Conservation (phyloP, 2,797 vertebrate species). For the Okamejei kenojei region DNA sequence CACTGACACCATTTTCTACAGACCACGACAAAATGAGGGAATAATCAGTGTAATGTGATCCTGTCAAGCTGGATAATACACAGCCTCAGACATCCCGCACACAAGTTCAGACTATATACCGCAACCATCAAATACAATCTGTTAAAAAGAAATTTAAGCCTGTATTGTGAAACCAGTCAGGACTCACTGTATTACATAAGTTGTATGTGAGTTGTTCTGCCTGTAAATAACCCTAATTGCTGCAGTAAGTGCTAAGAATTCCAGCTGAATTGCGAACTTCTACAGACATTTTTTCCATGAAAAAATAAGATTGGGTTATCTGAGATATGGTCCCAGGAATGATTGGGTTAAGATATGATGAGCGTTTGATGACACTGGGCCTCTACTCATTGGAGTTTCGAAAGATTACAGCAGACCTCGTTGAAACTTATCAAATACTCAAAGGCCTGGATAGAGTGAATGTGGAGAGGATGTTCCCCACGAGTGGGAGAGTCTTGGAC, state of each 20-base stretch:
- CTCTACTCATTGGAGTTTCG: no score
- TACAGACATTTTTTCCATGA: background rate
- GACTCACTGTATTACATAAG: background rate
- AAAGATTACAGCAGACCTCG: no score
- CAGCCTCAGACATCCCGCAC: background rate
- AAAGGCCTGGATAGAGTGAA: no score
- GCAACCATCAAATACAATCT: background rate
- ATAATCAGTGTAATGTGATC: background rate
- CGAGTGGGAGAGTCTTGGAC: no score
- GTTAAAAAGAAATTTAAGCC: background rate
- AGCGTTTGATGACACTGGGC: no score
- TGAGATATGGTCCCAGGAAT: no score
- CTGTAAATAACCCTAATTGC: background rate
- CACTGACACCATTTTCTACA: background rate
- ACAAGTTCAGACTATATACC: background rate
- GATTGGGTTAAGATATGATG: no score
- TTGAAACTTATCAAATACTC: no score
- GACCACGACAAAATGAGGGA: background rate
- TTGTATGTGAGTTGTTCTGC: background rate
- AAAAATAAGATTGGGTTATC: background rate
- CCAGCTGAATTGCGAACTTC: background rate
- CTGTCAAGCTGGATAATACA: background rate
- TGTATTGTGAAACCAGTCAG: background rate
- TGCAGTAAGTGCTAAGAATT: background rate
- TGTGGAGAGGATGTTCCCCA: no score